Evolutionary conservation across 2,888 invertebrate genomes (phyloP).

Genomic region (Chloromyia formosa): DNA sequence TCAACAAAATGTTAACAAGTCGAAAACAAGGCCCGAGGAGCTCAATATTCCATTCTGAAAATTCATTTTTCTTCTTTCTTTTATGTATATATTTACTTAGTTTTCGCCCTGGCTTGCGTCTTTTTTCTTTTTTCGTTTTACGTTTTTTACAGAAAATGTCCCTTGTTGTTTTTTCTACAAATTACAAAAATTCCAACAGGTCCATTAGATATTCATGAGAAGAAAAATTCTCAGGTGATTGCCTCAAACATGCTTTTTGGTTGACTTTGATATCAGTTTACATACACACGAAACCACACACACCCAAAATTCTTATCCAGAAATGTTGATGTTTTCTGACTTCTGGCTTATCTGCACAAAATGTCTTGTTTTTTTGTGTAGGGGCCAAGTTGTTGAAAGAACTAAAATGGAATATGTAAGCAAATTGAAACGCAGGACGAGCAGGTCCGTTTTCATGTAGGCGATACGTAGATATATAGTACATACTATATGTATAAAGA

Average conservation of each 20-base stretch:
- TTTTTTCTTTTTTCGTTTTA: no score
- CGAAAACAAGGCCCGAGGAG: conserved; percentile 17
- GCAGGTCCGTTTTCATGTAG: background rate
- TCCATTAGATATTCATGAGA: conserved; percentile 44
- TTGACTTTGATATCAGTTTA: conserved; percentile 30
- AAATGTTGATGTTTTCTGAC: background rate
- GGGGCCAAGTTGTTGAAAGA: no score
- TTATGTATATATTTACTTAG: background rate
- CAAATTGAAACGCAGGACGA: background rate
- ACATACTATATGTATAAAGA: background rate
- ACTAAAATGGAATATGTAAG: background rate
- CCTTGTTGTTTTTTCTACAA: conserved; percentile 35
- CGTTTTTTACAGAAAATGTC: no score
- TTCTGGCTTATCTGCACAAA: background rate
- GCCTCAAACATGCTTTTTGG: conserved; percentile 31
- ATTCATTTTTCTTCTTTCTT: conserved; percentile 32
- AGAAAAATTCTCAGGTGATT: conserved; percentile 42
- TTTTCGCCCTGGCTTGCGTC: no score
- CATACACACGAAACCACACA: no score
- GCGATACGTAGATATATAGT: no score
- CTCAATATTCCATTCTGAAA: conserved; percentile 37
- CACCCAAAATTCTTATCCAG: background rate
- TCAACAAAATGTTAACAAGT: conserved; percentile 35
- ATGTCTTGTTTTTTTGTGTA: background rate
- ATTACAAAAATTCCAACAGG: conserved; percentile 43